Conservation (phyloP, 92 coral and sea anemone species). For the Desmophyllum pertusum region DNA sequence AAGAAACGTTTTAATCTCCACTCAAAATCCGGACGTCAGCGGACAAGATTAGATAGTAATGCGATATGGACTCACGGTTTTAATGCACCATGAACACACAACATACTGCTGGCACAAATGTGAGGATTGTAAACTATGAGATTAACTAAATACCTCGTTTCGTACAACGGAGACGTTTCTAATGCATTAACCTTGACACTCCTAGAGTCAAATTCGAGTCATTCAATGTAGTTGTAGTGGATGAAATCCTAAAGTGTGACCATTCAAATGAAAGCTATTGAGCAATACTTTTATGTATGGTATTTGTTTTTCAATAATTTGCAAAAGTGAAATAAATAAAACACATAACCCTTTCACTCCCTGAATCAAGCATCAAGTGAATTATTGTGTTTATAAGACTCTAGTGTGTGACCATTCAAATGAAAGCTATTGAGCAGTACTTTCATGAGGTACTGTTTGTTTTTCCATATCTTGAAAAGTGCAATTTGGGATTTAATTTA, state of each 20-base stretch:
- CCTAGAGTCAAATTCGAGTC: not conserved
- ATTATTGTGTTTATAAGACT: not conserved
- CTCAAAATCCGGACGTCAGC: slow-evolving; percentile 17
- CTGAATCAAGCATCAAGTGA: no score
- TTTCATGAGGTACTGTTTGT: not conserved
- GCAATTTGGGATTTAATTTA: no score
- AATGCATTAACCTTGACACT: not conserved
- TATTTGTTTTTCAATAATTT: no score
- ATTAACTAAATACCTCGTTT: slow-evolving; percentile 6
- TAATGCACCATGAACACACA: not conserved
- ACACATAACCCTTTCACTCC: no score
- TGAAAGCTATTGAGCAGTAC: not conserved
- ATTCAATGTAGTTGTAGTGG: not conserved
- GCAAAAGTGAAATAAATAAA: no score
- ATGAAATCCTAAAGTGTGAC: no score
- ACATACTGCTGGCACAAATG: not conserved
- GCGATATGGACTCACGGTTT: slow-evolving; percentile 10
- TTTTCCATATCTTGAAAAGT: no score
- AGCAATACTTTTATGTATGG: not conserved
- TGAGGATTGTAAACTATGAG: not conserved
- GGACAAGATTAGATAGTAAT: slow-evolving; percentile 12
- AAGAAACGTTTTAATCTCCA: slow-evolving; percentile 19
- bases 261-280: not conserved
- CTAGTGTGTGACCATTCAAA: not conserved
- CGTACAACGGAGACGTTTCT: not conserved